Evolutionary conservation across 2,113 vertebrate genomes (phyloP).

Genomic region (Lycocorax pyrrhopterus): DNA sequence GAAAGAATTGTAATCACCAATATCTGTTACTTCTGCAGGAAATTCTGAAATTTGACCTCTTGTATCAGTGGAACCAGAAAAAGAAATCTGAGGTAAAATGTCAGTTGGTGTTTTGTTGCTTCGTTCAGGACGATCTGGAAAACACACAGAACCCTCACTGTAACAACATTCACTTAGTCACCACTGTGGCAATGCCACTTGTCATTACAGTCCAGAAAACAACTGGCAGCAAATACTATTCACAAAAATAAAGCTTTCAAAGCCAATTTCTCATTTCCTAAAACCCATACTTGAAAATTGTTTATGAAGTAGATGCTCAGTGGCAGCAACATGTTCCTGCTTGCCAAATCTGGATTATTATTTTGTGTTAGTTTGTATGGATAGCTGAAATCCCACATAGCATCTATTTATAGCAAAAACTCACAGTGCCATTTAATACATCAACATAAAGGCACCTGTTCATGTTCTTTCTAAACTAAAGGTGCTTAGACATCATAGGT

Average conservation of each 20-base stretch:
- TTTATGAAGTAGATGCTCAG: neutral
- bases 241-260: neutral
- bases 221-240: neutral
- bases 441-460: neutral
- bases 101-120: constrained; percentile 57
- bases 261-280: neutral
- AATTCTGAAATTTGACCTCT: constrained; percentile 63
- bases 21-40: constrained; percentile 66
- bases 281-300: neutral
- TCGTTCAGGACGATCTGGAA: constrained; percentile 61
- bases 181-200: neutral
- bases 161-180: neutral
- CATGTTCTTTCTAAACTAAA: neutral
- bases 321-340: neutral
- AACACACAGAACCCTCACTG: neutral
- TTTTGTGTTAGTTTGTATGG: neutral
- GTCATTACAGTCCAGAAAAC: neutral
- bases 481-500: neutral
- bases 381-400: neutral
- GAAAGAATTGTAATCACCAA: constrained; percentile 61
- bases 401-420: neutral
- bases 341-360: neutral
- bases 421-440: neutral
- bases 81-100: constrained; percentile 57
- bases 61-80: constrained; percentile 41